Evolutionary conservation across 2,888 invertebrate genomes (phyloP), one percentile per base, ranked within the genome.

Genomic region (Drosophila kuntzei): DNA sequence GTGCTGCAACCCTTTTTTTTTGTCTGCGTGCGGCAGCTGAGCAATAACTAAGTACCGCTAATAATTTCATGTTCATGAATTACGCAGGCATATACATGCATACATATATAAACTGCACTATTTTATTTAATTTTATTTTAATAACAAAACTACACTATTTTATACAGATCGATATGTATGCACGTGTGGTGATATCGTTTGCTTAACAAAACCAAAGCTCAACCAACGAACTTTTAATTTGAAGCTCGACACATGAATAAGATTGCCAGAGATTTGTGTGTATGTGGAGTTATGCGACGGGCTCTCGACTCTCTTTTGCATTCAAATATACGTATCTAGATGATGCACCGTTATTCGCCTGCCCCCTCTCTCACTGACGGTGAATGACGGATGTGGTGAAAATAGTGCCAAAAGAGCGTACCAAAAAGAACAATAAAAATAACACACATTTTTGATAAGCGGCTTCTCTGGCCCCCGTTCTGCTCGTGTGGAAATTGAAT

Each of bases 361-460:
- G 5, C 47, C 18, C 47, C 34, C 44, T 49, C 46, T 14, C 32
- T n/a, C 16, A 32, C 7, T 53, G 8, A 18, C n/a, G 36, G 8
- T 6, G 37, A 39, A 32, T 59, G 51, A 18, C 18, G 61, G 34
- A 51, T 39, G 71, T 60, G 49, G 58, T 61, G 61, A 70, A 70
- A 59, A 59, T 60, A 62, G 75, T 74, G 62, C 25, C 46, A 75
- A 75, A 69, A 69, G 57, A 63, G 62, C 57, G 22, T 16, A 59
- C 59, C 59, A 59, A 65, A 47, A 58, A 51, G 43, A 77, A 62
- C 16, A 78, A 64, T 49, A 71, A 47, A 64, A 66, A 61, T 44
- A 65, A 51, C 57, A 61, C 55, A 64, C 37, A 62, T 46, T 59
- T 79, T 61, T 77, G 77, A 77, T 77, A 77, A 77, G 77, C 75